Evolutionary conservation across 2,797 vertebrate species (phyloP), one percentile per base, ranked within the genome.

Genomic region (Masticophis lateralis): DNA sequence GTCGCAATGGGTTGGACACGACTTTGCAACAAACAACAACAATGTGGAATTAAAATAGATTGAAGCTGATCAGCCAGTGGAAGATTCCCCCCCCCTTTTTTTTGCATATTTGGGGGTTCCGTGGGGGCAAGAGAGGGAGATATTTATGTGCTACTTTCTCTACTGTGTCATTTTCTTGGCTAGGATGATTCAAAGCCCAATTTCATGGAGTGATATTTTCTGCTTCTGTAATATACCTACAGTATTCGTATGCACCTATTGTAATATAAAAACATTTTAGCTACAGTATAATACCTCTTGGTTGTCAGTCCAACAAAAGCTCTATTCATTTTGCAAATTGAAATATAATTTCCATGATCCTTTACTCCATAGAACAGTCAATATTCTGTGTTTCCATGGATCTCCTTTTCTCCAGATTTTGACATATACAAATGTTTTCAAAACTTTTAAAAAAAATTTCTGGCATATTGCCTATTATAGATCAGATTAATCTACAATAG

Each of bases 271-370:
- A 69, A 13, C 28, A 83, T 90, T 91, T 69, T n/a, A 89, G 56
- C 14, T 83, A 61, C 55, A 47, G 60, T 89, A 53, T 61, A 20
- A 59, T 55, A 69, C 57, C 27, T 93, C 28, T 7, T 22, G 18
- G 57, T 87, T 47, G 51, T 57, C 93, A 91, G 0, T 57, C 87
- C 5, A 28, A 91, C 91, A 56, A 55, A 86, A 59, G 43, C 88
- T 93, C 0, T 69, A 22, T 92, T 69, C 20, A 90, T 92, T 53
- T 90, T 92, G 55, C 63, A 94, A 59, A 32, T 74, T 91, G 66
- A 51, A 86, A 57, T 94, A 2, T 25, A 61, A n/a, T 61, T 95
- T 92, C 87, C 87, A 22, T 37, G 2, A 86, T 74, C 94, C 61
- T 90, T 28, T 93, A 61, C 91, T 60, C 74, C 59, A 8, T 59